These are phyloP conservation scores for Salarias fasciatus DNA, from an alignment of 2,797 vertebrate species.

Conservation along the genomic window DNA sequence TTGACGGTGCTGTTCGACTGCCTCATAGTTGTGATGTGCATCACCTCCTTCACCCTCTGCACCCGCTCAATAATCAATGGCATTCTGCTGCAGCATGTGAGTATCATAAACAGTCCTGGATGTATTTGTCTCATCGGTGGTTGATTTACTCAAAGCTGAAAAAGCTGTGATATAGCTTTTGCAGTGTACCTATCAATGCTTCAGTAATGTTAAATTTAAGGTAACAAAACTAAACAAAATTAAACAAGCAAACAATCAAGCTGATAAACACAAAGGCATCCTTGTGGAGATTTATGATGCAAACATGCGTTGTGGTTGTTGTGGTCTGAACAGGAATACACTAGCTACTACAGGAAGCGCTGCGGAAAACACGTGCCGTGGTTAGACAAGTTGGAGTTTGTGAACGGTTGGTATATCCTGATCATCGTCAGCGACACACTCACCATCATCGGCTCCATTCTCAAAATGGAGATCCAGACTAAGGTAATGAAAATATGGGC, in stretches of 20 bases:
- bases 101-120: too few species aligned
- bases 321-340: slow-evolving; percentile 84
- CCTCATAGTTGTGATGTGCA: slow-evolving; percentile 89
- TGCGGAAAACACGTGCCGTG: slow-evolving; percentile 82
- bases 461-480: slow-evolving; percentile 94
- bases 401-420: slow-evolving; percentile 94
- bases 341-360: slow-evolving; percentile 79
- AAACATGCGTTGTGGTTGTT: too few species aligned
- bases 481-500: slow-evolving; percentile 79
- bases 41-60: slow-evolving; percentile 89
- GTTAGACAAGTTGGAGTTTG: slow-evolving; percentile 90
- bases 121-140: too few species aligned
- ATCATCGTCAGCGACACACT: slow-evolving; percentile 91
- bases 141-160: too few species aligned
- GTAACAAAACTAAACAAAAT: too few species aligned
- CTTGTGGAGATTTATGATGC: too few species aligned
- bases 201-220: too few species aligned
- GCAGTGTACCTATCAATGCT: too few species aligned
- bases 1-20: slow-evolving; percentile 92
- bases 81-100: slow-evolving; percentile 88
- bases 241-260: too few species aligned
- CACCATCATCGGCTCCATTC: slow-evolving; percentile 89
- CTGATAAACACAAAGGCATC: too few species aligned
- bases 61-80: slow-evolving; percentile 89
- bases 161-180: too few species aligned